These are phyloP conservation scores for Ailurus styani DNA, from an alignment of 2,113 vertebrate genomes.

Conservation along the genomic window DNA sequence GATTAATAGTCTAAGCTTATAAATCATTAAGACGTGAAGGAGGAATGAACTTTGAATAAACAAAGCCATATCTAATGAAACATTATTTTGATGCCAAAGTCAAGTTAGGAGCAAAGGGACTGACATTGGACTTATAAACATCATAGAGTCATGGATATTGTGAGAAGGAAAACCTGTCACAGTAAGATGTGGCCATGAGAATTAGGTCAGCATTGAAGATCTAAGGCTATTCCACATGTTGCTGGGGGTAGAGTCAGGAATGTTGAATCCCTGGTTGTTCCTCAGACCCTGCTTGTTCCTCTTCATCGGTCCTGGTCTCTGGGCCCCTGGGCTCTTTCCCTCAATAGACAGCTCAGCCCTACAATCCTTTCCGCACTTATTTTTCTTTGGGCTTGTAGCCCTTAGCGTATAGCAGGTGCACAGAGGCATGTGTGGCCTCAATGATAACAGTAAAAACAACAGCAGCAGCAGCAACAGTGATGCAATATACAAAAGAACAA, in stretches of 20 bases:
- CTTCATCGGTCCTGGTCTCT: neutral
- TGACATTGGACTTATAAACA: neutral
- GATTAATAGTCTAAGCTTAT: slow-evolving; percentile 62
- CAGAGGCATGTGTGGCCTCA: neutral
- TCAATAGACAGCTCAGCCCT: neutral
- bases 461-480: neutral
- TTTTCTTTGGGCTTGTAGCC: neutral
- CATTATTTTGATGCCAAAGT: slow-evolving; percentile 39
- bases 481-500: neutral
- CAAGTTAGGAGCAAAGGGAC: neutral
- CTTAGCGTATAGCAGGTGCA: neutral
- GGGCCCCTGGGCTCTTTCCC: neutral
- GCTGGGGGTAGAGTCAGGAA: neutral
- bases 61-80: slow-evolving; percentile 53
- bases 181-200: neutral
- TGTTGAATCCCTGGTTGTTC: neutral
- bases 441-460: neutral
- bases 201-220: neutral
- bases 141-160: neutral
- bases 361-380: neutral
- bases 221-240: neutral
- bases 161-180: neutral
- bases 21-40: slow-evolving; percentile 60
- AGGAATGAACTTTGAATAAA: slow-evolving; percentile 51
- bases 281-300: neutral